A percentile compares a stretch with the other conserved stretches of the same genome.
These are phyloP conservation scores for Chrysochloris asiatica DNA, from an alignment of 2,113 vertebrate genomes.

Conservation along the genomic window DNA sequence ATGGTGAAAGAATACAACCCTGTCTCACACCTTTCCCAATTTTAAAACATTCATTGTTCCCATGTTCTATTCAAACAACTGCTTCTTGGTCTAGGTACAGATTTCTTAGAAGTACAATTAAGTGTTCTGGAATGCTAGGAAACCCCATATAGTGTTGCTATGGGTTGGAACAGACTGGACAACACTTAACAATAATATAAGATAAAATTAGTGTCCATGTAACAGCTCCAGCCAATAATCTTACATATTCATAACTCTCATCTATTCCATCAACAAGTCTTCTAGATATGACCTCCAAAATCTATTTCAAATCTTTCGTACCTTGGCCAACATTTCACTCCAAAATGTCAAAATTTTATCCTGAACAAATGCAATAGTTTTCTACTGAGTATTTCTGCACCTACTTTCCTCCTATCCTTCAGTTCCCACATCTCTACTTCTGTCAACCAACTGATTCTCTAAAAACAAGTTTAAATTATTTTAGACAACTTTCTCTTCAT, in stretches of 20 bases:
- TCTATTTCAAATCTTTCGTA: neutral
- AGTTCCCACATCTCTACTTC: neutral
- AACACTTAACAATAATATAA: no score
- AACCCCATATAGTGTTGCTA: no score
- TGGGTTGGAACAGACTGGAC: no score
- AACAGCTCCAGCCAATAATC: neutral
- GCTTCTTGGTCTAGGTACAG: no score
- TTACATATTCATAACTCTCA: neutral
- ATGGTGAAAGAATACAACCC: no score
- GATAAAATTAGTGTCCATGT: neutral
- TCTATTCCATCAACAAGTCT: neutral
- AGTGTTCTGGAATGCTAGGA: no score
- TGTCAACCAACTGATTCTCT: neutral
- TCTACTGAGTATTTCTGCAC: neutral
- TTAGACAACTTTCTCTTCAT: neutral
- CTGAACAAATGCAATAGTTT: neutral
- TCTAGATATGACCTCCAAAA: neutral
- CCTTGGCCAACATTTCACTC: neutral
- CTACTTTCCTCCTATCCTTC: neutral
- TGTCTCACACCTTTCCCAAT: no score
- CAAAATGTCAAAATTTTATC: neutral
- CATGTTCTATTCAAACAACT: no score
- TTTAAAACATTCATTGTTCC: no score
- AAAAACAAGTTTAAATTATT: conserved; percentile 14
- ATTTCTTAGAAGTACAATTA: no score